Evolutionary conservation across 2,113 vertebrate species (phyloP), one percentile per base, ranked within the genome.

Genomic region (Mustela nigripes): DNA sequence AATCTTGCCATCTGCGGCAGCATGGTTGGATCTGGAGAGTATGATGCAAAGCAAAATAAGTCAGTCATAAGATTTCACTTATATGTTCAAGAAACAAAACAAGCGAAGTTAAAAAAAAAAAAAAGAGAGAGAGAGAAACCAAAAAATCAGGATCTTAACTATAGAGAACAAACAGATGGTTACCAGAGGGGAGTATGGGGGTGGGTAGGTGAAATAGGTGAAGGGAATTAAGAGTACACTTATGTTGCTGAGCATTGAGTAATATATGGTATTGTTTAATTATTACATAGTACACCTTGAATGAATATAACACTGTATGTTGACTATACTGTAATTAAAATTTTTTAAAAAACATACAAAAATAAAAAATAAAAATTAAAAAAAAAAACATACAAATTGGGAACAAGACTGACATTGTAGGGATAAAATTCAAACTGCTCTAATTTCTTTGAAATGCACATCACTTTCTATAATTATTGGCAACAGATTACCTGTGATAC

Each of bases 401-500:
- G 8, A 95, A 73, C 50, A 69, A 60, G 90, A 89, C 16, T 90
- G 45, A 24, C n/a, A 73, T 9, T 39, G 11, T 36, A 86, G 11
- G 2, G 71, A 71, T 63, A 89, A 76, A 69, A 21, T 45, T 95
- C 36, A 92, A 76, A 94, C 24, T 60, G 33, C 28, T 79, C 42
- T 78, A 42, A 58, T 93, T 95, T 85, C 50, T 63, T 71, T 94
- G 71, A 95, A 95, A 80, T 50, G 11, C 7, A n/a, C 9, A 53
- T 48, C 19, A 86, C 56, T 36, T 78, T 97, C 24, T 95, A 16
- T 89, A 69, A 95, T 58, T 96, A 76, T 45, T 92, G 48, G 18
- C 12, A 96, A 60, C 28, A 92, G 8, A 58, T 53, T 81, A 71
- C 36, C 87, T 87, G 45, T 94, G 67, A 84, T 65, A 53, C 3